Conservation (phyloP, 37 sponge, comb jelly and placozoan genomes). For the Diacarnus erythraeanus region DNA sequence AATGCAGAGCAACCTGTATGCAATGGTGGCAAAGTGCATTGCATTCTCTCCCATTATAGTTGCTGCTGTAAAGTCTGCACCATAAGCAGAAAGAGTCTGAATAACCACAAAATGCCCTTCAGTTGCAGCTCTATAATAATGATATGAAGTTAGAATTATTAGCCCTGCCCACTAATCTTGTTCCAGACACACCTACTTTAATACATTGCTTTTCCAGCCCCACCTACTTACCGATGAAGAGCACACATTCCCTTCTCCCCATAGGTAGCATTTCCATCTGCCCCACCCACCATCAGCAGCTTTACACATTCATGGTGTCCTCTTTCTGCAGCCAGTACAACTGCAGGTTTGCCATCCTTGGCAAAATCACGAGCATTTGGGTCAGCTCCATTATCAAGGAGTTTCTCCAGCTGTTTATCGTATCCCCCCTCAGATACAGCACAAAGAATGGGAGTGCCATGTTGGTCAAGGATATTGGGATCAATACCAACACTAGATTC, state of each 20-base stretch:
- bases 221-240: conserved; percentile 53
- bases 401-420: conserved; percentile 52
- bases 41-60: conserved; percentile 62
- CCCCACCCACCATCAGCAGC: conserved; percentile 56
- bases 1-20: conserved; percentile 45
- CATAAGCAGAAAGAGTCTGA: conserved; percentile 79
- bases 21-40: conserved; percentile 62
- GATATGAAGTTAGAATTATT: not conserved
- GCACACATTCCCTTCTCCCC: conserved; percentile 44
- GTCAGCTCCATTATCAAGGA: conserved; percentile 82
- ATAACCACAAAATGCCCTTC: conserved; percentile 73
- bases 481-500: conserved; percentile 59
- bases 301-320: conserved; percentile 67
- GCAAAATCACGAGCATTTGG: conserved; percentile 73
- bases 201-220: not conserved
- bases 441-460: conserved; percentile 76
- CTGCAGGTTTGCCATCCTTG: conserved; percentile 56
- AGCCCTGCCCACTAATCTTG: not conserved
- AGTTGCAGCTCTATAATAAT: conserved; percentile 58
- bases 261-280: conserved; percentile 54
- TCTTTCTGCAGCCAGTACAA: conserved; percentile 72
- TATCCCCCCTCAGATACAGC: conserved; percentile 67
- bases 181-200: not conserved
- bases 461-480: conserved; percentile 49
- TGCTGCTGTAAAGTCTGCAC: conserved; percentile 71